Base-by-base conservation (phyloP, 2,888 invertebrate genomes). In the Protonemura montana region DNA sequence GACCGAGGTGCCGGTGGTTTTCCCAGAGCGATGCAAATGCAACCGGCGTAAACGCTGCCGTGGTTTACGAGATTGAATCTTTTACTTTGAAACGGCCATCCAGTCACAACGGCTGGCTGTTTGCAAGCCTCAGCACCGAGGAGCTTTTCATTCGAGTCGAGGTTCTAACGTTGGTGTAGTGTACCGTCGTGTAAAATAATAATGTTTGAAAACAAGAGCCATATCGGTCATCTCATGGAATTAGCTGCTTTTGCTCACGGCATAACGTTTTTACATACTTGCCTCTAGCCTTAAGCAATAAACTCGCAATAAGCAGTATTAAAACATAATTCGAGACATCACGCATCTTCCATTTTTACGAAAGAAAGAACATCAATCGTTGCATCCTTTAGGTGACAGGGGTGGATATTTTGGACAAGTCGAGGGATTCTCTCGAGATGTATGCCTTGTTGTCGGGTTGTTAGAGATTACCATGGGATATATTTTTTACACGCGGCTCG, bases 231-330 rank as follows among this genome's bases (percentile, higher is more conserved):
- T 30, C 30, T 81, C 81, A 30, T n/a, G 59, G 28, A 81, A 29
- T 29, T 30, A 81, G 81, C 86, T 87, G 89, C 89, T 90, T 89
- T 89, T 90, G 90, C 91, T 91, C 91, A 91, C 90, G 89, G 87
- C 86, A 86, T 85, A 41, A 59, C 85, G 82, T 83, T 28, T 85
- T 76, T 76, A 77, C 80, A 86, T 85, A 86, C 87, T 85, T 83
- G 87, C 88, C 87, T 87, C 86, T 87, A 87, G 87, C 88, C 88
- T 87, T 87, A 91, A 92, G 92, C 92, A 92, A 92, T 92, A 92
- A 59, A 92, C 92, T 92, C 91, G 92, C 92, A 92, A 92, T 92
- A 92, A 92, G 91, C 92, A 88, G 88, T 88, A 88, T 88, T 88
- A 88, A 85, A 28, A 87, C 83, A 84, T 29, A 28, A 6, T 42